Evolutionary conservation across 2,797 vertebrate species (phyloP).

Genomic region (Paramormyrops hopkinsi): DNA sequence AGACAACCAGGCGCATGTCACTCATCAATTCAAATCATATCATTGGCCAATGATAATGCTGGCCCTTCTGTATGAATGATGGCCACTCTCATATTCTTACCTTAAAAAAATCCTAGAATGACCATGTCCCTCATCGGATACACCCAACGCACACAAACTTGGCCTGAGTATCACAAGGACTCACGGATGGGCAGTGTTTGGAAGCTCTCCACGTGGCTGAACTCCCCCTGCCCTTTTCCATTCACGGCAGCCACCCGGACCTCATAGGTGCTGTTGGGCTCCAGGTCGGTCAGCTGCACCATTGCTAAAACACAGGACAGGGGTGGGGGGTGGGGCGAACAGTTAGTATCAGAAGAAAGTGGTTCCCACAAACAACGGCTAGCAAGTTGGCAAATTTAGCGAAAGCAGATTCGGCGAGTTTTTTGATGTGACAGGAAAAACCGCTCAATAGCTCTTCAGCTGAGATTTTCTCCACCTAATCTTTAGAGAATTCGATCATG

Average conservation of each 20-base stretch:
- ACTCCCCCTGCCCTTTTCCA: slow-evolving; percentile 94
- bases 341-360: background rate
- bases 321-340: background rate
- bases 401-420: background rate
- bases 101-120: background rate
- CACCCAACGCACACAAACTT: background rate
- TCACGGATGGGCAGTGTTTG: slow-evolving; percentile 94
- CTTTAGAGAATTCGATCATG: background rate
- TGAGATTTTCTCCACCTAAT: background rate
- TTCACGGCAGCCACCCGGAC: slow-evolving; percentile 91
- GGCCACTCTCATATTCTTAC: background rate
- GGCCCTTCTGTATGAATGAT: background rate
- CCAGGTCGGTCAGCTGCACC: slow-evolving; percentile 81
- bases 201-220: slow-evolving; percentile 88
- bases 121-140: background rate
- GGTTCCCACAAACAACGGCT: background rate
- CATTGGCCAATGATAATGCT: background rate
- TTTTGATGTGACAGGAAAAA: background rate
- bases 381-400: background rate
- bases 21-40: background rate
- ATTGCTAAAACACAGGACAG: slow-evolving; percentile 61
- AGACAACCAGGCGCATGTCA: background rate
- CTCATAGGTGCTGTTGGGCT: slow-evolving; percentile 96
- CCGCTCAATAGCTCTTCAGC: background rate
- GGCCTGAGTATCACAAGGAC: slow-evolving; percentile 40